These are phyloP conservation scores for Megaceryle alcyon DNA, from an alignment of 2,797 vertebrate species.

Conservation along the genomic window DNA sequence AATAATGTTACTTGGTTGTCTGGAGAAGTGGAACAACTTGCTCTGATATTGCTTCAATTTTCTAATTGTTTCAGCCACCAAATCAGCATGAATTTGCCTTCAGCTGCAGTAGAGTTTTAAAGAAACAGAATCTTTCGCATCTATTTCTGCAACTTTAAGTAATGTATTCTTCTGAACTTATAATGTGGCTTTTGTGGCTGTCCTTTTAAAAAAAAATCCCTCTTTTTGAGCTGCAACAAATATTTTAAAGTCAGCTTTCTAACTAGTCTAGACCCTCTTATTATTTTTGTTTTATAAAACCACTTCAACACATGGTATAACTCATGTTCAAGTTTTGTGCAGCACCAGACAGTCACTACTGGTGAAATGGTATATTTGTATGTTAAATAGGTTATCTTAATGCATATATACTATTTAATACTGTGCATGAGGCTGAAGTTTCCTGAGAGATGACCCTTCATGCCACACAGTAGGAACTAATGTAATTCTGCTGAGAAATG, in stretches of 20 bases:
- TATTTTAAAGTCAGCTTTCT: not conserved
- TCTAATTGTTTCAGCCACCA: conserved; percentile 6
- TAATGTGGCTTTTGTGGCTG: not conserved
- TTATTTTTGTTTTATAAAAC: not conserved
- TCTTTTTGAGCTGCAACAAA: not conserved
- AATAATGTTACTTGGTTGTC: conserved; percentile 16
- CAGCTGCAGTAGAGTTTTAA: not conserved
- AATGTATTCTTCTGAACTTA: not conserved
- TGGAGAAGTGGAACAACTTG: conserved; percentile 5
- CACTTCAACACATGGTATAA: not conserved
- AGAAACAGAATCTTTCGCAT: not conserved
- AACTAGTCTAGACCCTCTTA: not conserved
- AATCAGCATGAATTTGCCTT: not conserved
- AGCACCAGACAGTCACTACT: not conserved
- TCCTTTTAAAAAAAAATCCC: not conserved
- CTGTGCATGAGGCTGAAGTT: not conserved
- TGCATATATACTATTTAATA: not conserved
- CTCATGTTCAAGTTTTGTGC: not conserved
- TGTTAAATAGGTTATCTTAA: not conserved
- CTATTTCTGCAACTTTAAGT: not conserved
- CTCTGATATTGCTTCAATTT: conserved; percentile 5
- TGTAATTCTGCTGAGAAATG: not conserved
- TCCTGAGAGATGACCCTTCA: not conserved
- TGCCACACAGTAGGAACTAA: not conserved
- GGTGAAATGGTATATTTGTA: not conserved